Conservation (phyloP, 2,113 vertebrate species). For the Myotis lucifugus region DNA sequence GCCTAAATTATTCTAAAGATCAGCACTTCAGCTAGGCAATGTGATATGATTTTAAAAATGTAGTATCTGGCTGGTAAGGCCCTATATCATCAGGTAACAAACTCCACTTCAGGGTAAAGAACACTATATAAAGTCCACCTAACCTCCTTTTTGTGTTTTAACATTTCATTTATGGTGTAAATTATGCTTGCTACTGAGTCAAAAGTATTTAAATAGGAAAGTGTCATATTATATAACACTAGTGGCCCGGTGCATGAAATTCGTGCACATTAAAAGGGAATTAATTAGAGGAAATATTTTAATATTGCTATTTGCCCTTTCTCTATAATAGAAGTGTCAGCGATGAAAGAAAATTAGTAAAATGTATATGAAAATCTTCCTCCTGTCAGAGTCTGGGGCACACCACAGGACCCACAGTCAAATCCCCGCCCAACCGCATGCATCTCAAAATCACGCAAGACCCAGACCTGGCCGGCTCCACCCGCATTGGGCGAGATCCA, state of each 20-base stretch:
- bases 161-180: background rate
- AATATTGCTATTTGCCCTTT: no score
- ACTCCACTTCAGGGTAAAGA: background rate
- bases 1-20: slow-evolving; percentile 14
- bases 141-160: background rate
- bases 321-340: no score
- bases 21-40: background rate
- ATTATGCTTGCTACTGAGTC: background rate
- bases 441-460: no score
- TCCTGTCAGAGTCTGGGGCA: no score
- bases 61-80: background rate
- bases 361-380: no score
- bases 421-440: no score
- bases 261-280: no score
- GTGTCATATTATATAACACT: background rate
- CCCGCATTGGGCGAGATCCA: no score
- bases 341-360: no score
- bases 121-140: background rate
- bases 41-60: background rate
- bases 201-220: slow-evolving; percentile 28
- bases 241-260: background rate
- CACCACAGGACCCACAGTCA: no score
- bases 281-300: no score
- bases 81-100: background rate
- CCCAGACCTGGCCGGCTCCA: no score